phyloP scores from a whole-genome alignment of 1,140 invertebrate species.

The Pseudoatta argentina region DNA sequence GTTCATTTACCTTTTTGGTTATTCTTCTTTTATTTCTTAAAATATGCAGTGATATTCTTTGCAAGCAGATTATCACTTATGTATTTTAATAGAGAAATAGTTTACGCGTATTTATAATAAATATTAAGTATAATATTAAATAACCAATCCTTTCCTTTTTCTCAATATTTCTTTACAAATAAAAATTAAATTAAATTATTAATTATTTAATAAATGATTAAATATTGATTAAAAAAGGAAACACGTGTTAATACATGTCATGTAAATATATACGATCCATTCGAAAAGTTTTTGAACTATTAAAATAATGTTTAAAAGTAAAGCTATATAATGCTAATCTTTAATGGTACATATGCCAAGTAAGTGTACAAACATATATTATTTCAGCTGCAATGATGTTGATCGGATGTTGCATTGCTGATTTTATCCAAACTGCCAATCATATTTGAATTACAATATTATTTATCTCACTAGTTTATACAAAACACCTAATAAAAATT shows the following conservation, averaged over 20 bases:
- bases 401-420: neutral
- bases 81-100: conserved; percentile 8
- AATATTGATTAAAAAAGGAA: neutral
- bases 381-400: neutral
- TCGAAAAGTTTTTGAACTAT: neutral
- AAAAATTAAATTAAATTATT: conserved; percentile 8
- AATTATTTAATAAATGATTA: conserved; percentile 8
- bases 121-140: conserved; percentile 24
- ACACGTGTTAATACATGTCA: neutral
- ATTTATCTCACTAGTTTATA: conserved; percentile 22
- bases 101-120: conserved; percentile 36
- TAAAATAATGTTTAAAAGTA: neutral
- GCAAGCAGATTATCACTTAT: neutral
- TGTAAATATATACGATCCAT: neutral
- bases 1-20: neutral
- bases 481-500: conserved; percentile 38
- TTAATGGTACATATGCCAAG: neutral
- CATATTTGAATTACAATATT: neutral
- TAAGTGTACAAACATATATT: conserved; percentile 14
- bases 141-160: neutral
- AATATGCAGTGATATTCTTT: neutral
- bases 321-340: conserved; percentile 12
- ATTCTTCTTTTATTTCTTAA: neutral
- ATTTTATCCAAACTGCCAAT: neutral
- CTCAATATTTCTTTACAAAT: neutral